Base-by-base conservation (phyloP, 2,113 vertebrate genomes). In the Mormyrus iriodes region DNA sequence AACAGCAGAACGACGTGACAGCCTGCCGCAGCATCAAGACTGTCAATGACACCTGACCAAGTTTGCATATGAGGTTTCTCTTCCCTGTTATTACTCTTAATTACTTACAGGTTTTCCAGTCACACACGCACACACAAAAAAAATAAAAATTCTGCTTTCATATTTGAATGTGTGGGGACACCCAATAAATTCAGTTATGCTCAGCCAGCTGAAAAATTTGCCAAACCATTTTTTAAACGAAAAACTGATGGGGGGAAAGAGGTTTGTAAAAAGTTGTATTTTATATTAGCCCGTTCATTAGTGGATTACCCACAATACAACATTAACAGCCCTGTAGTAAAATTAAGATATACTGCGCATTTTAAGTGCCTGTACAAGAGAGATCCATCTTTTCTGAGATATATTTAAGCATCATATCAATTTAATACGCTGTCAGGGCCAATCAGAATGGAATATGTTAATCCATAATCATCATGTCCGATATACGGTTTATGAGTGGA, bases 291-390 rank as follows among this genome's bases (percentile, higher is more conserved):
- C 92, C 92, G 93, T 94, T 94, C 93, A 93, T 95, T 95, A 94
- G 93, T 92, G 92, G 92, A 91, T 94, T 92, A 94, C 94, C 93
- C 94, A 93, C 90, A 91, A 86, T 91, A 87, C 94, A 94, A 95
- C 93, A 94, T 96, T 95, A 93, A 93, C 92, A 93, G 90, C 91
- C 91, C 88, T 92, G 46, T 24, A 92, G 91, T 93, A 93, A 95
- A 95, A 95, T 95, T 94, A 95, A 95, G 94, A 95, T 94, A 91
- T 93, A 95, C 94, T 93, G 91, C 93, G 94, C 91, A 93, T 94
- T 94, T 94, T 93, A 93, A 92, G 92, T 92, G 93, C 90, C 94
- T 92, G 92, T 90, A 90, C 92, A 93, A 89, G 92, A 93, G 90
- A 92, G 91, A 95, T 94, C 93, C 91, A 93, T 94, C 94, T 93